These are phyloP conservation scores for Alligator mississippiensis DNA, from an alignment of 2,113 vertebrate species.

Conservation along the genomic window DNA sequence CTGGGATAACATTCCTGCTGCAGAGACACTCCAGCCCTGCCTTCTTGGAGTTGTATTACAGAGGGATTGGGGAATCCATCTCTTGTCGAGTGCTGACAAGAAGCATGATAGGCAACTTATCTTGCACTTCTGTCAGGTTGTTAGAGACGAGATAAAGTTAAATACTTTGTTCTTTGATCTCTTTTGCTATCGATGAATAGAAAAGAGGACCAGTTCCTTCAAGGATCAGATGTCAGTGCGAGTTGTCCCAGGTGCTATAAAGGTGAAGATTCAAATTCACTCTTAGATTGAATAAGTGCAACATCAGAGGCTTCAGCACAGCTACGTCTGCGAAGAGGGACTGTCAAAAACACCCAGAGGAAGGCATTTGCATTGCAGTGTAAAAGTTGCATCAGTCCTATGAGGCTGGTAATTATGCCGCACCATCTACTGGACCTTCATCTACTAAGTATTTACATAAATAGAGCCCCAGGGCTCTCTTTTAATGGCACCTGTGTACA, in stretches of 20 bases:
- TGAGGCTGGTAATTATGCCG: not conserved
- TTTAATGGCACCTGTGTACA: not conserved
- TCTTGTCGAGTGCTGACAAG: not conserved
- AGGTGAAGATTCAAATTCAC: slow-evolving; percentile 5
- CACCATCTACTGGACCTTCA: not conserved
- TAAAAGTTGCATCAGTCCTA: not conserved
- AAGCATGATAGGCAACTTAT: not conserved
- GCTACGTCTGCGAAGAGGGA: not conserved
- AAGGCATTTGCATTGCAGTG: not conserved
- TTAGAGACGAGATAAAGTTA: slow-evolving; percentile 22
- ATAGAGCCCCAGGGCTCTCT: not conserved
- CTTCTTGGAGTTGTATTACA: not conserved
- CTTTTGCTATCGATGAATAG: not conserved
- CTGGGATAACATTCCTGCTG: accelerated
- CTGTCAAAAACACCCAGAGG: not conserved
- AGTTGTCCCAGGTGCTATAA: not conserved
- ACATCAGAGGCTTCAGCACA: not conserved
- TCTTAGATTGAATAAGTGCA: slow-evolving; percentile 14
- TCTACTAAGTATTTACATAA: accelerated
- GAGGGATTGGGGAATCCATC: not conserved
- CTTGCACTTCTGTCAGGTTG: not conserved
- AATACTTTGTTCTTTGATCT: not conserved
- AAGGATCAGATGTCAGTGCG: not conserved
- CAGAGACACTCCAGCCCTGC: not conserved
- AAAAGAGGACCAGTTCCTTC: not conserved